Percentiles rank a stretch among this genome's conserved stretches.
Conservation (phyloP, 2,797 vertebrate species). For the Gymnothorax javanicus region DNA sequence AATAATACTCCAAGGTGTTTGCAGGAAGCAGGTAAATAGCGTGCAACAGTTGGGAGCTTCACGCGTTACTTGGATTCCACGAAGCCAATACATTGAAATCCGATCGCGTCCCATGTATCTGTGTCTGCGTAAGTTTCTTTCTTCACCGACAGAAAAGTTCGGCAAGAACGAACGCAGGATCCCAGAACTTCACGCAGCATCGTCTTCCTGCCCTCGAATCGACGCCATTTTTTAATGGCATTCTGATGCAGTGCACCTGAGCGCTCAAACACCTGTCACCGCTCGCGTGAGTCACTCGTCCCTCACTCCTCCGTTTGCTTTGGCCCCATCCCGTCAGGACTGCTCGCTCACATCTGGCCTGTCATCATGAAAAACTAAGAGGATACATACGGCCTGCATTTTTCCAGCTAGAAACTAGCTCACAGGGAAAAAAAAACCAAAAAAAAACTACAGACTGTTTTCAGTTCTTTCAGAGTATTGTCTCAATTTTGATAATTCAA, state of each 20-base stretch:
- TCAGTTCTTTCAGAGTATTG: too few species aligned
- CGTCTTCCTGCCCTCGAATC: too few species aligned
- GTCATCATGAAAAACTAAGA: background rate
- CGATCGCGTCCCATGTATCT: background rate
- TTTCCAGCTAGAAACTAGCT: too few species aligned
- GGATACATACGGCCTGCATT: too few species aligned
- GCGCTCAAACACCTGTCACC: constrained; percentile 1
- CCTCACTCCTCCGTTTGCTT: background rate
- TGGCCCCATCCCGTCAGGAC: background rate
- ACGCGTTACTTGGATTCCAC: background rate
- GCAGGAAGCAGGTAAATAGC: background rate
- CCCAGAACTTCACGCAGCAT: background rate
- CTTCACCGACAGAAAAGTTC: background rate
- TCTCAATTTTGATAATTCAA: too few species aligned
- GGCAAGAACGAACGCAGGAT: background rate
- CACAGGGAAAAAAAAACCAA: too few species aligned
- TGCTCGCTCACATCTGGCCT: background rate
- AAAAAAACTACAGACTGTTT: too few species aligned
- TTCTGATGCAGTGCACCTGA: background rate
- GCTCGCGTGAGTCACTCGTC: background rate
- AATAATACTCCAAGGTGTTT: background rate
- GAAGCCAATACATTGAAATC: background rate
- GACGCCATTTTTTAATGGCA: background rate
- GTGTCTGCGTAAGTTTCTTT: background rate
- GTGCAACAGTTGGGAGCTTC: background rate